phyloP scores from a whole-genome alignment of 2,797 vertebrate genomes.

The Melanogrammus aeglefinus region DNA sequence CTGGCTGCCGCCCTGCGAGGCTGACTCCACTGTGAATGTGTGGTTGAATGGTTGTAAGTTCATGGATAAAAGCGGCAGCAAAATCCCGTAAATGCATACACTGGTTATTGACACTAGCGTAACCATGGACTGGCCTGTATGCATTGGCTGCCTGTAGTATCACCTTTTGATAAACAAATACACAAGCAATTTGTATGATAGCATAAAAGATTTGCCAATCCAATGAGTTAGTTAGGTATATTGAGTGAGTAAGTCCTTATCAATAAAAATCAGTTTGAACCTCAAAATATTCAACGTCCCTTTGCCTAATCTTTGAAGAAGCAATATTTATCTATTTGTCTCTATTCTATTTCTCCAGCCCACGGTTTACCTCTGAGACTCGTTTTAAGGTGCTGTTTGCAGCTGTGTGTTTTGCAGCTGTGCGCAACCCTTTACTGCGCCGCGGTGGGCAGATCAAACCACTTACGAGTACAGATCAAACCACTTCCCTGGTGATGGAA shows the following conservation, averaged over 20 bases:
- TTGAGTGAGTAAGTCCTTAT: not conserved
- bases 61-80: too few species aligned
- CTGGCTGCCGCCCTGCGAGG: too few species aligned
- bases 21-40: too few species aligned
- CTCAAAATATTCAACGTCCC: not conserved
- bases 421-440: slow-evolving; percentile 18
- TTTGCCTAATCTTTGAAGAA: not conserved
- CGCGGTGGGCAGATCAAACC: slow-evolving; percentile 29
- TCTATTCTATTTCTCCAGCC: not conserved
- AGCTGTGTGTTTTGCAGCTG: slow-evolving; percentile 23
- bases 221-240: too few species aligned
- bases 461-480: slow-evolving; percentile 38
- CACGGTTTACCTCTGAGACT: not conserved
- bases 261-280: not conserved
- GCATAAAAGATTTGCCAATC: too few species aligned
- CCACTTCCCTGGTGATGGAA: slow-evolving; percentile 62
- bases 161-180: not conserved
- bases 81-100: not conserved
- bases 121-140: not conserved
- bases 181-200: too few species aligned
- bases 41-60: too few species aligned
- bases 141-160: not conserved
- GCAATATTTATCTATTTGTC: not conserved
- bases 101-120: not conserved
- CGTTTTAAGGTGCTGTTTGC: slow-evolving; percentile 13